Evolutionary conservation across 2,797 vertebrate species (phyloP).

Genomic region (Cyclura pinguis): DNA sequence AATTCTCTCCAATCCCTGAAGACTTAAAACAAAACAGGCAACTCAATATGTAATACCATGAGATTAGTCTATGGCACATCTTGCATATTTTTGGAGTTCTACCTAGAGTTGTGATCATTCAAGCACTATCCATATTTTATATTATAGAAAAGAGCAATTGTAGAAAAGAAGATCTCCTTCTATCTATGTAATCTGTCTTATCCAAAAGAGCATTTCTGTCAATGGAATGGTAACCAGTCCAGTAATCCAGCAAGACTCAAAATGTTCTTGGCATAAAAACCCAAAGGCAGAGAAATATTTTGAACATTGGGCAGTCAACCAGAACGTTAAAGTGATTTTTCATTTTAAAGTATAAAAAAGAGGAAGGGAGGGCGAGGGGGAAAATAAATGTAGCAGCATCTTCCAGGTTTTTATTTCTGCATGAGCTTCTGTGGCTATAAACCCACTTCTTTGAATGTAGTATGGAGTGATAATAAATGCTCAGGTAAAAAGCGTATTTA

Average conservation of each 20-base stretch:
- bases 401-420: no score
- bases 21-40: not conserved
- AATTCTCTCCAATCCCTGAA: not conserved
- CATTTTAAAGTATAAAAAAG: constrained; percentile 25
- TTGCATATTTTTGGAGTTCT: not conserved
- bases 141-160: not conserved
- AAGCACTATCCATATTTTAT: not conserved
- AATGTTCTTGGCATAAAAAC: not conserved
- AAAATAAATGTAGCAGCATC: no score
- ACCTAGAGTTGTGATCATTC: not conserved
- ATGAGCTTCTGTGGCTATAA: no score
- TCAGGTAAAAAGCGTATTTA: no score
- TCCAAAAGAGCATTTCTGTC: not conserved
- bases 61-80: not conserved
- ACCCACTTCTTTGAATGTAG: no score
- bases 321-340: not conserved
- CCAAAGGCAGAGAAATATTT: constrained; percentile 1
- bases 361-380: no score
- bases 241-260: not conserved
- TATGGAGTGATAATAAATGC: not conserved
- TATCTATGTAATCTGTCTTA: not conserved
- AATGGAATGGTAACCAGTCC: no score
- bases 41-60: not conserved
- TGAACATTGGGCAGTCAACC: not conserved
- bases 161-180: not conserved